Evolutionary conservation across 1,140 invertebrate species (phyloP).

Genomic region (Anastatus disparis): DNA sequence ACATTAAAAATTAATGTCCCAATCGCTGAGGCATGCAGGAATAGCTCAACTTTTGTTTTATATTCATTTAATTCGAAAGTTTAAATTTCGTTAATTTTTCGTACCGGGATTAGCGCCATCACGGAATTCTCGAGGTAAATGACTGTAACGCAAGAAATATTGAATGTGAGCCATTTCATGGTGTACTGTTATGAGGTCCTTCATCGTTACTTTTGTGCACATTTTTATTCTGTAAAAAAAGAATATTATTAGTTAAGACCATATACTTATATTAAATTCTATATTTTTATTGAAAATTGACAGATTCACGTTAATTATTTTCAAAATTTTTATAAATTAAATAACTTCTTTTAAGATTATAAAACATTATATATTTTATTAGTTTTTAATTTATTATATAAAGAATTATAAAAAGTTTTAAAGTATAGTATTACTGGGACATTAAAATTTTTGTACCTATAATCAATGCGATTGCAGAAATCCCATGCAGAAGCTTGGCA

Average conservation of each 20-base stretch:
- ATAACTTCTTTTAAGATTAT: too few relatives aligned
- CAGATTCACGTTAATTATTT: too few relatives aligned
- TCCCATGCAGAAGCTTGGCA: slow-evolving; percentile 93
- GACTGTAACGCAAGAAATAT: slow-evolving; percentile 87
- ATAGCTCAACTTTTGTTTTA: not conserved
- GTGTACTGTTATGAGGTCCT: slow-evolving; percentile 89
- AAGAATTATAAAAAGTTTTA: too few relatives aligned
- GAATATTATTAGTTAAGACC: too few relatives aligned
- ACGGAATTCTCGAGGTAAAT: slow-evolving; percentile 85
- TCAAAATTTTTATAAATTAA: too few relatives aligned
- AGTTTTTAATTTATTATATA: too few relatives aligned
- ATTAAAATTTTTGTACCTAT: too few relatives aligned
- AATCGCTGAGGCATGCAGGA: not conserved
- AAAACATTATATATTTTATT: too few relatives aligned
- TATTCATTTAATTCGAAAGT: not conserved
- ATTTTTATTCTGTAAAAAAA: slow-evolving; percentile 84
- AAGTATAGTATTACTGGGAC: too few relatives aligned
- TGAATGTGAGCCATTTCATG: slow-evolving; percentile 95
- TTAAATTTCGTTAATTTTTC: slow-evolving; percentile 17
- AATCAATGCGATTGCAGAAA: slow-evolving; percentile 89
- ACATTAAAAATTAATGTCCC: slow-evolving; percentile 22
- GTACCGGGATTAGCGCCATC: slow-evolving; percentile 92
- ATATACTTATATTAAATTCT: not conserved
- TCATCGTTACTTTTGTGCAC: slow-evolving; percentile 90
- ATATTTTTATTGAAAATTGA: not conserved